phyloP scores from a whole-genome alignment of 1,140 invertebrate genomes.

The Venturia canescens region DNA sequence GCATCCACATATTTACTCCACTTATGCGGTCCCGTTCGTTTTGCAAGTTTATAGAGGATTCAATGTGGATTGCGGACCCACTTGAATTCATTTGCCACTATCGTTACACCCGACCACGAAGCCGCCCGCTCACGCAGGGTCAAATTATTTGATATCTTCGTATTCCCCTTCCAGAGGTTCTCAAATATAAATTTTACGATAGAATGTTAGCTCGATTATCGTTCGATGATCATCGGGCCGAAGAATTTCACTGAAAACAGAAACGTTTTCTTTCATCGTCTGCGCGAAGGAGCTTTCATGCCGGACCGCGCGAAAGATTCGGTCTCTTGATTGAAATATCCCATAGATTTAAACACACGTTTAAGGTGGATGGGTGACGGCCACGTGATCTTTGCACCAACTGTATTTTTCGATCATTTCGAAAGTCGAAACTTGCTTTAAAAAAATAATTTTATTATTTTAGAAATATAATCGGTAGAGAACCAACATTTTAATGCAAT shows the following conservation, averaged over 20 bases:
- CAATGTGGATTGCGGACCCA: conserved; percentile 1
- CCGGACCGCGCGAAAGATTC: no score
- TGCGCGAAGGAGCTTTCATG: no score
- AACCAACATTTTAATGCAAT: no score
- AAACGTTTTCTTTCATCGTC: neutral
- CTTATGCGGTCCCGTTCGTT: neutral
- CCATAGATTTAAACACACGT: no score
- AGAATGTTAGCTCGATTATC: neutral
- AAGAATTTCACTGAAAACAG: neutral
- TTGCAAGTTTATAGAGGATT: neutral
- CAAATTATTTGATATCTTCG: conserved; percentile 23
- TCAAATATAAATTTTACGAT: conserved; percentile 14
- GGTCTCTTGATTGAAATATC: no score
- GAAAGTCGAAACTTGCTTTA: no score
- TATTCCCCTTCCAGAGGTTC: conserved; percentile 55
- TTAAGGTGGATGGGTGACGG: no score
- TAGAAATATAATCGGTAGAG: no score
- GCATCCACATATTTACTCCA: neutral
- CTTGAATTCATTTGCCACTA: neutral
- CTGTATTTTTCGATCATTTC: no score
- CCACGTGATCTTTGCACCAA: no score
- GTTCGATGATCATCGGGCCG: neutral
- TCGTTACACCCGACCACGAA: neutral
- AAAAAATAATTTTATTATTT: no score
- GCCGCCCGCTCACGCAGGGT: neutral